Base-by-base conservation (phyloP, 1,140 invertebrate species). In the Adelges cooleyi region DNA sequence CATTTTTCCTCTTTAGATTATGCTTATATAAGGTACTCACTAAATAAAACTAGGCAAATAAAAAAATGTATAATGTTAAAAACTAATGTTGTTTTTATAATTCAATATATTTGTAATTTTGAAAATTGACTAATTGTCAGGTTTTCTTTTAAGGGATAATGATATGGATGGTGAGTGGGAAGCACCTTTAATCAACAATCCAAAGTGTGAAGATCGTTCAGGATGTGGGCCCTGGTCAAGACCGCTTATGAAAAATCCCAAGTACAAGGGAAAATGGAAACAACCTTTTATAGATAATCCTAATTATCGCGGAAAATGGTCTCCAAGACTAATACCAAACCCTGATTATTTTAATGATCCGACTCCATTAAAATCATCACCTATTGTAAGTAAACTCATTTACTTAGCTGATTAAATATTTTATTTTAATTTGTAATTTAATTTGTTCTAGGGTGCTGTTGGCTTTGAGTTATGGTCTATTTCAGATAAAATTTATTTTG, bases 151-250 rank as follows among this genome's bases (percentile, higher is more conserved):
- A 53, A 84, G 83, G 84, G 95, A 99, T 77, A 83, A 88, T 50
- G 92, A 96, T 69, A 98, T 98, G 86, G 96, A 99, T 78, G 96
- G 96, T 1, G 88, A 92, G 75, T 99, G 95, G 95, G 96, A 99
- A 77, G 85, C 96, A 17, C 90, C 95, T 0, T 78, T 94, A 54
- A 85, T 98, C 29, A 82, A 85, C 67, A 99, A 99, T 79, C 92
- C 94, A 0, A 81, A 80, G n/a, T 98, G 94, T 74, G 79, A 80
- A 69, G 80, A 84, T 68, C 87, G 83, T 10, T 79, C 86, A 4
- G 95, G 96, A 3, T 99, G 96, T 79, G 96, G 96, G 2, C 77
- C 81, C 65, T 99, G 95, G 89, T 85, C 84, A 69, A 79, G 88
- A 49, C 89, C 91, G 15, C 78, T 86, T 69, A 86, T 96, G 42